Evolutionary conservation across 2,797 vertebrate species (phyloP).

Genomic region (Perdix hodgsoniae): DNA sequence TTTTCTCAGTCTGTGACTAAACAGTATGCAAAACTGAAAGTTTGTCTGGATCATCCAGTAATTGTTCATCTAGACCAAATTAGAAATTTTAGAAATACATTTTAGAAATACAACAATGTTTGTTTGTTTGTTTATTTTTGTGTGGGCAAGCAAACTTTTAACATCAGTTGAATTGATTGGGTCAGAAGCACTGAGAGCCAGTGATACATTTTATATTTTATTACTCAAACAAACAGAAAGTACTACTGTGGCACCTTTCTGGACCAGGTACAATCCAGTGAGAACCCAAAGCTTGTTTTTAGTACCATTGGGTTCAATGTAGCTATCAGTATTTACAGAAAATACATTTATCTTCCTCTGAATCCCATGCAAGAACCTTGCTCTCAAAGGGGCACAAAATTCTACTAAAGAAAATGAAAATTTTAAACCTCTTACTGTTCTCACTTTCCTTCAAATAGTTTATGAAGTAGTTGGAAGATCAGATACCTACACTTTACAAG

Average conservation of each 20-base stretch:
- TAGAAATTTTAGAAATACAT: too few relatives aligned
- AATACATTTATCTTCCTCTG: background rate
- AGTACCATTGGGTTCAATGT: background rate
- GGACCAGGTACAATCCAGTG: background rate
- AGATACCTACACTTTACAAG: background rate
- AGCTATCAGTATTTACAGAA: slow-evolving; percentile 35
- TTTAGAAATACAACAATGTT: background rate
- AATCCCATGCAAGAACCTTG: background rate
- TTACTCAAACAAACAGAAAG: slow-evolving; percentile 39
- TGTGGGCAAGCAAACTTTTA: background rate
- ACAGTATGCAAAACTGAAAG: background rate
- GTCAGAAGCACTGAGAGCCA: background rate
- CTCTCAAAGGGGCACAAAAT: background rate
- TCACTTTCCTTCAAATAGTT: slow-evolving; percentile 16
- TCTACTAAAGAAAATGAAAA: background rate
- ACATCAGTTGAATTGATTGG: slow-evolving; percentile 31
- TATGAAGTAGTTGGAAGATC: slow-evolving; percentile 27
- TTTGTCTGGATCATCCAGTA: background rate
- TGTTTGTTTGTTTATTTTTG: background rate
- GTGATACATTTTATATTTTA: slow-evolving; percentile 23
- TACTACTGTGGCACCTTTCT: background rate
- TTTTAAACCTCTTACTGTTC: background rate
- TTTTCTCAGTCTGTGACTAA: background rate
- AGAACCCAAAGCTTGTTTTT: background rate
- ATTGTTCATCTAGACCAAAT: background rate